Base-by-base conservation (phyloP, 2,888 invertebrate species). In the Drosophila multiciliata region DNA sequence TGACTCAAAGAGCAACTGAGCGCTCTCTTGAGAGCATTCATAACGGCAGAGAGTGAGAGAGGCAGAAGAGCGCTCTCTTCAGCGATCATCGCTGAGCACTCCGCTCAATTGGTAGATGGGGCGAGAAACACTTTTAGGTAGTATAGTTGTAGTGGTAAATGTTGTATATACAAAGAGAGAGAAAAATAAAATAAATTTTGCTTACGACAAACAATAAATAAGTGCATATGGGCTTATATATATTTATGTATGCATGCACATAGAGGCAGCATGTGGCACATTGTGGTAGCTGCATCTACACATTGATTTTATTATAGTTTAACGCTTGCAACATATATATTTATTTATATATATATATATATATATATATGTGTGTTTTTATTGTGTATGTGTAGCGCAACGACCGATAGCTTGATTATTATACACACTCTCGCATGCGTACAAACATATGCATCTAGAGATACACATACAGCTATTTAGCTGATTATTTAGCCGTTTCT, bases 171-270 rank as follows among this genome's bases (percentile, higher is more conserved):
- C 58, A 33, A 26, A 40, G 40, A 40, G 32, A 55, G 61, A 23
- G 52, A 62, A 68, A 71, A 83, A 61, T 49, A 58, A 62, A 36
- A 45, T 58, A 61, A 52, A 64, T 49, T 72, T 82, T 85, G 80
- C 80, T 83, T 85, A 85, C 85, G 62, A 71, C 73, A 85, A 82
- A 80, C 80, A 82, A 75, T 75, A 80, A 72, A 78, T 80, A 78
- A 66, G 63, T 67, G 68, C 72, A 80, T 65, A 12, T 40, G 38
- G 29, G n/a, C 8, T 38, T 33, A 38, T 40, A 23, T 48, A 17
- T 36, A 55, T 26, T 12, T 32, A 49, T 36, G 33, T 36, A 32
- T 11, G 12, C 9, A 15, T 40, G 26, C 9, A 40, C 38, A 45
- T 49, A 49, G 60, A 58, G 59, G 64, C 61, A 45, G 70, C 78